phyloP scores from a whole-genome alignment of 2,113 vertebrate genomes.

The Alligator mississippiensis region DNA sequence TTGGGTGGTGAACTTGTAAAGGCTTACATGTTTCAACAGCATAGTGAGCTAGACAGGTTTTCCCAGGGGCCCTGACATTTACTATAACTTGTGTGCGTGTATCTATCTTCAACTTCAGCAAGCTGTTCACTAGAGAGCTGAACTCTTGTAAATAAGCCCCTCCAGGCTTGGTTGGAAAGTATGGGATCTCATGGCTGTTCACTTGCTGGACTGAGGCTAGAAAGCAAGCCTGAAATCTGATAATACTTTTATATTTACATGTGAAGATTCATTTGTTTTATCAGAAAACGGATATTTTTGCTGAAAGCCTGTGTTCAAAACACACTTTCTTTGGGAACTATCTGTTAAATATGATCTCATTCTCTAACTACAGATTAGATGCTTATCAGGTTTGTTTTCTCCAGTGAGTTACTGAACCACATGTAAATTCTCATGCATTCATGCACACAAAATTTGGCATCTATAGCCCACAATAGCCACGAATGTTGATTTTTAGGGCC shows the following conservation, averaged over 20 bases:
- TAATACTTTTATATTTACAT: accelerated
- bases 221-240: background rate
- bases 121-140: conserved; percentile 1
- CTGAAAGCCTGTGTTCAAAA: background rate
- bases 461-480: background rate
- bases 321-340: background rate
- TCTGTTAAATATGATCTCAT: background rate
- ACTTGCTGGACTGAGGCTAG: background rate
- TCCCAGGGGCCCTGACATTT: conserved; percentile 72
- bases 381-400: background rate
- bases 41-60: conserved; percentile 43
- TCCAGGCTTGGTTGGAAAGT: background rate
- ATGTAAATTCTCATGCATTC: background rate
- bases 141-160: conserved; percentile 45
- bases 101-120: conserved; percentile 23
- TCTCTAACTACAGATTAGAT: background rate
- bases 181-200: background rate
- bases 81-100: conserved; percentile 37
- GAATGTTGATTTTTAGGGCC: background rate
- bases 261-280: background rate
- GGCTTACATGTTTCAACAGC: conserved; percentile 42
- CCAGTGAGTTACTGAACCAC: background rate
- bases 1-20: conserved; percentile 50
- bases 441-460: background rate
- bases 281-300: background rate